Evolutionary conservation across 2,888 invertebrate genomes (phyloP).

Genomic region (Polydrusus tereticollis): DNA sequence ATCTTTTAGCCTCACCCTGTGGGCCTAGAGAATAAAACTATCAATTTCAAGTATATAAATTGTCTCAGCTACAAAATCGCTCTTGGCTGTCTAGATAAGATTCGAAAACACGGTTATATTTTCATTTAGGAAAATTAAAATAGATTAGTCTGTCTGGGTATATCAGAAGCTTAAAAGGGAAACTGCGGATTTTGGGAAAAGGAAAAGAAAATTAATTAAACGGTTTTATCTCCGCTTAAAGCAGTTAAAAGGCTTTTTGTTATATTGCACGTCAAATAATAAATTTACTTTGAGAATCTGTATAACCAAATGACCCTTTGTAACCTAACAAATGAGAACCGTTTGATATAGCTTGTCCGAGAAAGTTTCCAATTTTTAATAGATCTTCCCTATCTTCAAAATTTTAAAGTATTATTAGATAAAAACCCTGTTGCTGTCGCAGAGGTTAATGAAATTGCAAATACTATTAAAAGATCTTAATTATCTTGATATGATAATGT

Average conservation of each 20-base stretch:
- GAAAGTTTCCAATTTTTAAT: too few relatives aligned
- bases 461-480: too few relatives aligned
- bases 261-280: neutral
- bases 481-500: too few relatives aligned
- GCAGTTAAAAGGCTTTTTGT: neutral
- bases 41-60: neutral
- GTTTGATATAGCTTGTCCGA: too few relatives aligned
- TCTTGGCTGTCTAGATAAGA: constrained; percentile 1
- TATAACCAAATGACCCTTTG: too few relatives aligned
- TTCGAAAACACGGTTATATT: neutral
- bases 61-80: neutral
- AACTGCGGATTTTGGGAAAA: neutral
- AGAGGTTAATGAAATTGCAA: too few relatives aligned
- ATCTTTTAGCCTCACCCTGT: neutral
- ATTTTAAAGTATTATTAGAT: too few relatives aligned
- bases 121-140: constrained; percentile 7
- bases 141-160: neutral
- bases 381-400: too few relatives aligned
- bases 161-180: neutral
- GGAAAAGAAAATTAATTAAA: constrained; percentile 1
- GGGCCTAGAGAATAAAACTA: neutral
- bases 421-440: too few relatives aligned
- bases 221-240: neutral
- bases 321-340: too few relatives aligned
- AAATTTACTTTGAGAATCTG: neutral